phyloP scores from a whole-genome alignment of 2,113 vertebrate genomes.

The Coracopsis vasa region DNA sequence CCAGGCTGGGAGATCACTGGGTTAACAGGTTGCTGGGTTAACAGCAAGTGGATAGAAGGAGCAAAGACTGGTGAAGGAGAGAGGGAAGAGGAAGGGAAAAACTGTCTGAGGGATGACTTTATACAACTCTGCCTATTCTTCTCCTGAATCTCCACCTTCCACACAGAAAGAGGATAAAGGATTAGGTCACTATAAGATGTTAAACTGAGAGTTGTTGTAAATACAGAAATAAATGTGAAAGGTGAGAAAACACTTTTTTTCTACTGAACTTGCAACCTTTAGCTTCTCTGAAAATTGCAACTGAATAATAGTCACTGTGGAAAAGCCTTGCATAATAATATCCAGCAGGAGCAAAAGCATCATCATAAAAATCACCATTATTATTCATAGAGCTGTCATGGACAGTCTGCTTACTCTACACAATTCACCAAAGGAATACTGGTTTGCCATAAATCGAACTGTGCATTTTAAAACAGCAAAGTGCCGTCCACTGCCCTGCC shows the following conservation, averaged over 20 bases:
- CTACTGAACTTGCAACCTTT: neutral
- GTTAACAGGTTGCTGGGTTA: neutral
- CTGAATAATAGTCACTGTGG: neutral
- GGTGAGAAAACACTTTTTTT: neutral
- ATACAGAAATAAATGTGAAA: neutral
- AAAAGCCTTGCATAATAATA: slow-evolving; percentile 13
- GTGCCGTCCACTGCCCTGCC: neutral
- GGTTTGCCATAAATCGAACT: neutral
- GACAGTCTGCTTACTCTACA: slow-evolving; percentile 24
- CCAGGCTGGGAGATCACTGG: neutral
- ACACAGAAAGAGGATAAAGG: neutral
- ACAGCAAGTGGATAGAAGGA: neutral
- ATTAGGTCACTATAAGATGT: neutral
- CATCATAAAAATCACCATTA: slow-evolving; percentile 29
- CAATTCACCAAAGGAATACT: slow-evolving; percentile 6
- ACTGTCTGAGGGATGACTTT: neutral
- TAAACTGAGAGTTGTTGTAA: neutral
- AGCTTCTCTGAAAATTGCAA: neutral
- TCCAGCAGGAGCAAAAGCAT: neutral
- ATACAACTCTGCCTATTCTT: neutral
- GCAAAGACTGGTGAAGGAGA: neutral
- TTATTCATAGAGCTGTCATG: slow-evolving; percentile 49
- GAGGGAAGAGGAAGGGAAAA: neutral
- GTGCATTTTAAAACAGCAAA: slow-evolving; percentile 4
- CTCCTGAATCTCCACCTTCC: neutral